Evolutionary conservation across 2,888 invertebrate species (phyloP).

Genomic region (Drosophila nr. perissopoda): DNA sequence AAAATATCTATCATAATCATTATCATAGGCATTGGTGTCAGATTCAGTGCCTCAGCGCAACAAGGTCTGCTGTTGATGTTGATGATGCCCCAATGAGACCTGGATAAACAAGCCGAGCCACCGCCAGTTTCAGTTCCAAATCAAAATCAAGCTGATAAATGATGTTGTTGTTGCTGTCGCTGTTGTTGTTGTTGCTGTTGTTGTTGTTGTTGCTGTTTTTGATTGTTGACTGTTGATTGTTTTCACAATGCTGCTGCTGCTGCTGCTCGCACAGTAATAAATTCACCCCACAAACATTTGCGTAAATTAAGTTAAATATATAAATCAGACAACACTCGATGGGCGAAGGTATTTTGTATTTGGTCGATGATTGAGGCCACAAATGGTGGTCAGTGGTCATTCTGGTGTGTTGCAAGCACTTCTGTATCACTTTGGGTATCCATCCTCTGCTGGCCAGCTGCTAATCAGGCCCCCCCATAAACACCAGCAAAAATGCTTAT

Average conservation of each 20-base stretch:
- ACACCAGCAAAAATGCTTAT: slow-evolving; percentile 26
- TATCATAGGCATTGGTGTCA: slow-evolving; percentile 48
- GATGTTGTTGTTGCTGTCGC: slow-evolving; percentile 21
- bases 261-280: slow-evolving; percentile 30
- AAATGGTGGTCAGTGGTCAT: slow-evolving; percentile 23
- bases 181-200: slow-evolving; percentile 21
- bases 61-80: slow-evolving; percentile 67
- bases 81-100: slow-evolving; percentile 60
- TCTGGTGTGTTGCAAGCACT: not conserved
- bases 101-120: slow-evolving; percentile 62
- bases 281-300: slow-evolving; percentile 62
- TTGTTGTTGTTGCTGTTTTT: slow-evolving; percentile 9
- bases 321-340: slow-evolving; percentile 76
- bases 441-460: slow-evolving; percentile 11
- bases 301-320: slow-evolving; percentile 77
- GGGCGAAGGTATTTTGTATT: slow-evolving; percentile 58
- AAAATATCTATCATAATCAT: not conserved
- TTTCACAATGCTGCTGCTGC: slow-evolving; percentile 10
- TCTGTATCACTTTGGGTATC: slow-evolving; percentile 7
- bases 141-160: slow-evolving; percentile 31
- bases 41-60: slow-evolving; percentile 52
- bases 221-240: slow-evolving; percentile 5
- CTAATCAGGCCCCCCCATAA: slow-evolving; percentile 5
- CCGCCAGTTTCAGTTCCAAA: slow-evolving; percentile 38
- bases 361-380: slow-evolving; percentile 49